Evolutionary conservation across 2,113 vertebrate genomes (phyloP).

Genomic region (Brevimyrus niger): DNA sequence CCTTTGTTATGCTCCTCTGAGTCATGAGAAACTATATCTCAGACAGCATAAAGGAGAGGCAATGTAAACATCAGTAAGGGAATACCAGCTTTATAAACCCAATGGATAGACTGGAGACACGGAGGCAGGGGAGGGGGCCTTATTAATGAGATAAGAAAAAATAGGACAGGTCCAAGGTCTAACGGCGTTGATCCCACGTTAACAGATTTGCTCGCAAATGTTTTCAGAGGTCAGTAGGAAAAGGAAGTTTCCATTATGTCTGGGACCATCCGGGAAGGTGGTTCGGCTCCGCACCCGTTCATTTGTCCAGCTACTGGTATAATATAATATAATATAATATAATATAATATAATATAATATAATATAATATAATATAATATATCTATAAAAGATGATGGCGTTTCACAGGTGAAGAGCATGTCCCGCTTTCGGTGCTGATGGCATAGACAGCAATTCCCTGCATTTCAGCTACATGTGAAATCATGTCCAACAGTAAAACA

Average conservation of each 20-base stretch:
- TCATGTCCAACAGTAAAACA: background rate
- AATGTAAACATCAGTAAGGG: background rate
- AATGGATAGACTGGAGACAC: background rate
- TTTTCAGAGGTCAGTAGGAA: background rate
- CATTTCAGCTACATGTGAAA: background rate
- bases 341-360: background rate
- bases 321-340: background rate
- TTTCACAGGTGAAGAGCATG: background rate
- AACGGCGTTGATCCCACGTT: background rate
- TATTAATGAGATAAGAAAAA: constrained; percentile 1
- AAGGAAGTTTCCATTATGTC: background rate
- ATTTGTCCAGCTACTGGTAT: background rate
- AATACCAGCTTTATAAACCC: background rate
- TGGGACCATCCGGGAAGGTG: background rate
- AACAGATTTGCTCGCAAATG: background rate
- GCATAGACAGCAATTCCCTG: background rate
- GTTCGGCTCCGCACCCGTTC: background rate
- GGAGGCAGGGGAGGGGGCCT: background rate
- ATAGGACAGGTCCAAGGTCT: background rate
- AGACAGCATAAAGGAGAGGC: background rate
- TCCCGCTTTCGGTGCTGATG: background rate
- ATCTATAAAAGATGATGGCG: background rate
- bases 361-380: background rate
- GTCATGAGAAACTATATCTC: background rate
- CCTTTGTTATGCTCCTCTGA: background rate